A percentile compares a stretch with the other conserved stretches of the same genome.
Evolutionary conservation across 64 coral and sea anemone genomes (phyloP).

Genomic region (Anthopleura sola): DNA sequence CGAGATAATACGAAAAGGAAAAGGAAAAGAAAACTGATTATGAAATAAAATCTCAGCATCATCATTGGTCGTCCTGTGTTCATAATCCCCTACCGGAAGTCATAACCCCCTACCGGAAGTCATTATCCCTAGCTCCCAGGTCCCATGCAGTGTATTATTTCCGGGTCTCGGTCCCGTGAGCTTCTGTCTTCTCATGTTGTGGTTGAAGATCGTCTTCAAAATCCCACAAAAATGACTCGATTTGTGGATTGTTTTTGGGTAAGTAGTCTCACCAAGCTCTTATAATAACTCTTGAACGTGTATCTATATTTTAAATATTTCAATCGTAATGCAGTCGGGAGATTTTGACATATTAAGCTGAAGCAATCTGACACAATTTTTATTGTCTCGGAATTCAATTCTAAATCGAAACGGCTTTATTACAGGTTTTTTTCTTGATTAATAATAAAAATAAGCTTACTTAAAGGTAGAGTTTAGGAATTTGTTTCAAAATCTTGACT

Average conservation of each 20-base stretch:
- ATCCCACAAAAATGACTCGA: constrained; percentile 12
- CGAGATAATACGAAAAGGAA: background rate
- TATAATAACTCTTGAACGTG: no score
- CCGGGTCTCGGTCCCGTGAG: background rate
- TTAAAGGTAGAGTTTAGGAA: background rate
- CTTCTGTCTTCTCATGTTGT: background rate
- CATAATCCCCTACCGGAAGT: background rate
- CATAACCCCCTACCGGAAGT: constrained; percentile 12
- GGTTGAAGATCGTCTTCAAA: background rate
- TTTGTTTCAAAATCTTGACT: background rate
- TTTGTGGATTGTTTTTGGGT: constrained; percentile 38
- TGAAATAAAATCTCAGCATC: no score
- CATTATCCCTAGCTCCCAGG: constrained; percentile 12
- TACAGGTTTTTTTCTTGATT: no score
- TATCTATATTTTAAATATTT: no score
- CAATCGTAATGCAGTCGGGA: no score
- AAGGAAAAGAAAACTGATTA: background rate
- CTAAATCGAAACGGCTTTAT: no score
- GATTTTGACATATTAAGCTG: no score
- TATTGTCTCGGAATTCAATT: no score
- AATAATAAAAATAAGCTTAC: no score
- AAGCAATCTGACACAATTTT: no score
- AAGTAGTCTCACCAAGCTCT: background rate
- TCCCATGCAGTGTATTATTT: constrained; percentile 1
- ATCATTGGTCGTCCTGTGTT: background rate